Percentiles rank a stretch among this genome's conserved stretches.
Conservation (phyloP, 1,140 invertebrate genomes). For the Anastatus disparis region DNA sequence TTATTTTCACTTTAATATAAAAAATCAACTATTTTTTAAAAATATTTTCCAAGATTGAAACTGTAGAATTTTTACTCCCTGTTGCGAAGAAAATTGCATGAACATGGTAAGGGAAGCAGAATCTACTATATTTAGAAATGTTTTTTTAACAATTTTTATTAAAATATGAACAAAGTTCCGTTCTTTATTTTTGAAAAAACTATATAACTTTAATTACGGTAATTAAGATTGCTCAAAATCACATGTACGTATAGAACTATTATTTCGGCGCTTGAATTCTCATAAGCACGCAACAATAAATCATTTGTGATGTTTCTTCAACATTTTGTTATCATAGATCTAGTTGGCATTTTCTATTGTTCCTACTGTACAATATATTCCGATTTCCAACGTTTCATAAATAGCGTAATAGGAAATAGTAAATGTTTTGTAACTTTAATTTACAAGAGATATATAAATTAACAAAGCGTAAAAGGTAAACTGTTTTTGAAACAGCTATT, state of each 20-base stretch:
- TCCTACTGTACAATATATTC: background rate
- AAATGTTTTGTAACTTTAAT: too few species aligned
- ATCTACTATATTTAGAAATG: background rate
- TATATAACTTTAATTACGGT: background rate
- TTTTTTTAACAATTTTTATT: background rate
- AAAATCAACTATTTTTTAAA: too few species aligned
- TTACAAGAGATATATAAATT: too few species aligned
- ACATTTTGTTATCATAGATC: too few species aligned
- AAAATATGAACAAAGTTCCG: background rate
- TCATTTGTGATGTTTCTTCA: too few species aligned
- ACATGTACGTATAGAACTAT: background rate
- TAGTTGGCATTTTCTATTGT: background rate
- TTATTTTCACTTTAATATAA: too few species aligned
- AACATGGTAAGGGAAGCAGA: background rate
- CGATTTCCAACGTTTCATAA: too few species aligned
- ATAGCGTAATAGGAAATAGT: too few species aligned
- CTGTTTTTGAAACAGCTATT: background rate
- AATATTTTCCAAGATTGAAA: slow-evolving; percentile 14
- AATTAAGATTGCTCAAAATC: background rate
- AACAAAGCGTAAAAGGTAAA: too few species aligned
- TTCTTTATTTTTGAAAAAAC: background rate
- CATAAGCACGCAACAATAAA: too few species aligned
- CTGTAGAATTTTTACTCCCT: background rate
- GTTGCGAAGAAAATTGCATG: background rate
- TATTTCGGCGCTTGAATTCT: background rate